These are phyloP conservation scores for Seladonia tumulorum DNA, from an alignment of 2,888 invertebrate species.

Conservation along the genomic window DNA sequence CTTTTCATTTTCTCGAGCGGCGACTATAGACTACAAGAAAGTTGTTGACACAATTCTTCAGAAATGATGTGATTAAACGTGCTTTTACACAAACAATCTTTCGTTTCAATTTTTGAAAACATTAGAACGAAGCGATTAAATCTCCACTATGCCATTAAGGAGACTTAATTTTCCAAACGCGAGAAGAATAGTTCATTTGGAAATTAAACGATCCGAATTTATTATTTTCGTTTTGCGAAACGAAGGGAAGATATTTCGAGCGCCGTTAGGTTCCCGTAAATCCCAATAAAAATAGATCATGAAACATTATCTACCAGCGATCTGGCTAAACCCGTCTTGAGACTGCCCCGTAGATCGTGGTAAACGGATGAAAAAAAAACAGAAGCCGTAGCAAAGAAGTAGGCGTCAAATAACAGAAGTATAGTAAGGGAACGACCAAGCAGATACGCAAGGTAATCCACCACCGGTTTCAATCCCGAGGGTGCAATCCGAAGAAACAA, in stretches of 20 bases:
- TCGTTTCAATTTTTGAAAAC: background rate
- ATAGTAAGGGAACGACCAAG: constrained; percentile 27
- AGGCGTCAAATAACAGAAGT: constrained; percentile 39
- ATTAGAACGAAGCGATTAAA: too few relatives aligned
- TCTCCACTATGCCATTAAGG: too few relatives aligned
- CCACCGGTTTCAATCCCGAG: constrained; percentile 42
- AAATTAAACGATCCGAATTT: too few relatives aligned
- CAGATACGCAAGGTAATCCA: constrained; percentile 41
- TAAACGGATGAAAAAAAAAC: constrained; percentile 55
- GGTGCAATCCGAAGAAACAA: constrained; percentile 27
- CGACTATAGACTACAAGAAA: background rate
- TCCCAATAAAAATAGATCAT: background rate
- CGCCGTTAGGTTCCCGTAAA: background rate
- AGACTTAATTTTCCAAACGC: too few relatives aligned
- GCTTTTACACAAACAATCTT: background rate
- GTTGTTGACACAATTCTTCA: background rate
- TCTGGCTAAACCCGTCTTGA: constrained; percentile 30
- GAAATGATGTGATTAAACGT: background rate
- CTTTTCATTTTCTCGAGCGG: background rate
- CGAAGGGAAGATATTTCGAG: background rate
- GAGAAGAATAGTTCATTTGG: too few relatives aligned
- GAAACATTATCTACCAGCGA: constrained; percentile 7
- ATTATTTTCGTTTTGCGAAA: too few relatives aligned
- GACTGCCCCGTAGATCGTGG: constrained; percentile 39
- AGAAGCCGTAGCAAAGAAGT: constrained; percentile 52